Conservation (phyloP, 2,888 invertebrate species). For the Smittia aterrima region DNA sequence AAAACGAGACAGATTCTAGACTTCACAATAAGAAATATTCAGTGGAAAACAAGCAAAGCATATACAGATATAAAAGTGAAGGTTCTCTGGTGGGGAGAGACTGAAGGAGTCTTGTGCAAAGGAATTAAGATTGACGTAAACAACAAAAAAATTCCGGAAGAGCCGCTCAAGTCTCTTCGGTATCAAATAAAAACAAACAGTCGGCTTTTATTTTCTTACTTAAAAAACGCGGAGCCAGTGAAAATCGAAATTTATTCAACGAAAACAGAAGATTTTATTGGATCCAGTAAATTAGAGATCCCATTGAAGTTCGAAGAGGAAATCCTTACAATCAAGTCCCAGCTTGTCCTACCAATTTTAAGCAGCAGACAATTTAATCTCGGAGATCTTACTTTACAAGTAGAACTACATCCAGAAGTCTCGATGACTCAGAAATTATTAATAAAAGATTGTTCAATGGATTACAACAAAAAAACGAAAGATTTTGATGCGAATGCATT, state of each 20-base stretch:
- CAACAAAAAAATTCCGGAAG: neutral
- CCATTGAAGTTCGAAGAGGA: neutral
- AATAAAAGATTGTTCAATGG: neutral
- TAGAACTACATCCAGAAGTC: slow-evolving; percentile 41
- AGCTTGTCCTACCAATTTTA: slow-evolving; percentile 44
- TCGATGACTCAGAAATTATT: neutral
- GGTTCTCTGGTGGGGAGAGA: slow-evolving; percentile 30
- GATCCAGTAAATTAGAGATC: slow-evolving; percentile 16
- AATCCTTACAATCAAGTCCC: too few relatives aligned
- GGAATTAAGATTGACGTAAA: neutral
- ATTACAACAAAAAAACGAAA: neutral
- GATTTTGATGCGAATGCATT: neutral
- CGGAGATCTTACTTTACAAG: slow-evolving; percentile 41
- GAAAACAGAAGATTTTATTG: slow-evolving; percentile 43
- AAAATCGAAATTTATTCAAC: slow-evolving; percentile 45
- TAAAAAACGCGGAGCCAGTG: slow-evolving; percentile 47
- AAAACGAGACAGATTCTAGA: slow-evolving; percentile 1
- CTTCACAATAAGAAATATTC: slow-evolving; percentile 46
- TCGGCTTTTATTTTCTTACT: slow-evolving; percentile 35
- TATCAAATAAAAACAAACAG: slow-evolving; percentile 18
- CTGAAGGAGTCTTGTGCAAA: neutral
- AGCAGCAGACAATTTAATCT: slow-evolving; percentile 45
- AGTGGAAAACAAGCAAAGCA: slow-evolving; percentile 49
- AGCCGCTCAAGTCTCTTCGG: neutral
- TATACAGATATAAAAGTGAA: neutral